Evolutionary conservation across 2,797 vertebrate species (phyloP).

Genomic region (Lophotriccus pileatus): DNA sequence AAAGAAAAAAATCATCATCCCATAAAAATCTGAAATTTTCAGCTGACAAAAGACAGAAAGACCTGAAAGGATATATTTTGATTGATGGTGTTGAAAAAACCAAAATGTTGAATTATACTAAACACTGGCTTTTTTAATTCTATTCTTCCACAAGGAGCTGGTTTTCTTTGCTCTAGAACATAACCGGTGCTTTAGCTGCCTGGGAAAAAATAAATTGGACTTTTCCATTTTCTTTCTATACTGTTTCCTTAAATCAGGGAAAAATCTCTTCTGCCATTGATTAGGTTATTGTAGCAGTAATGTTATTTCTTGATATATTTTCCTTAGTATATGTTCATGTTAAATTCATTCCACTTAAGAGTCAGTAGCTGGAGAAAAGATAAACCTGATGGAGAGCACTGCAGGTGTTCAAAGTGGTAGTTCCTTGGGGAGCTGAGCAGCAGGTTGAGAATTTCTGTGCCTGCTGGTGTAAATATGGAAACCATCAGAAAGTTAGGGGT

Average conservation of each 20-base stretch:
- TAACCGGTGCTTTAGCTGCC: background rate
- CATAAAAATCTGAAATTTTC: background rate
- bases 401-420: constrained; percentile 56
- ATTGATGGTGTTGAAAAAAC: background rate
- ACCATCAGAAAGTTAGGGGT: constrained; percentile 50
- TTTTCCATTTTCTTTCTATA: background rate
- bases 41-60: background rate
- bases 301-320: background rate
- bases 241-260: background rate
- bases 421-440: constrained; percentile 34
- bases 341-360: background rate
- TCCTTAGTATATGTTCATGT: background rate
- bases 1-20: background rate
- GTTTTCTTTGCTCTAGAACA: background rate
- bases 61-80: background rate
- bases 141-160: background rate
- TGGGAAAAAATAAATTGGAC: background rate
- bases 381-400: constrained; percentile 2
- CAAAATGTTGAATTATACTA: background rate
- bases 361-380: background rate
- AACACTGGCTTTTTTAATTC: background rate
- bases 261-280: background rate
- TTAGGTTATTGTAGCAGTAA: background rate
- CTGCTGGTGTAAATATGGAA: constrained; percentile 70
- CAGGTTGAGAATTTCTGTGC: background rate